These are phyloP conservation scores for Indicator indicator DNA, from an alignment of 2,113 vertebrate genomes.

Conservation along the genomic window DNA sequence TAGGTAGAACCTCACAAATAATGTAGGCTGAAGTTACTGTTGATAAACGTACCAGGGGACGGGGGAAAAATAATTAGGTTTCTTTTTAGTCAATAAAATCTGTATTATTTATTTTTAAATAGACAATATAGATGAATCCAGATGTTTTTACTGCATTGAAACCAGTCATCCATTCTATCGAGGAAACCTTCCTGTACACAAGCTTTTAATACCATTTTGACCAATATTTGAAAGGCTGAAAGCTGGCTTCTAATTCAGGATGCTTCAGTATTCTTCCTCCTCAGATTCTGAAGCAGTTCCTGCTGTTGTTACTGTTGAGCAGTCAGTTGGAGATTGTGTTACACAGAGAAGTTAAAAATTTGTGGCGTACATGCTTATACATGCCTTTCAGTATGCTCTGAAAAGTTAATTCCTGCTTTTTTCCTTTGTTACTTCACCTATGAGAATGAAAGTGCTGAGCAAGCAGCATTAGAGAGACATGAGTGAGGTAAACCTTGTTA, in stretches of 20 bases:
- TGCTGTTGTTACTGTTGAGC: not conserved
- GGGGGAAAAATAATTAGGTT: not conserved
- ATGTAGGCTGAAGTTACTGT: not conserved
- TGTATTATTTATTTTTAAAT: not conserved
- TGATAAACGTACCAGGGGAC: not conserved
- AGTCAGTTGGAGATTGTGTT: not conserved
- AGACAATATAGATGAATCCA: not conserved
- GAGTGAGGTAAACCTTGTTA: not conserved
- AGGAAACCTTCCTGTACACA: not conserved
- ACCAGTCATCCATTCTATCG: not conserved
- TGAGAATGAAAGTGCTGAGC: rapidly evolving
- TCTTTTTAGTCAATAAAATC: not conserved
- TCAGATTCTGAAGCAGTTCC: not conserved
- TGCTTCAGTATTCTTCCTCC: not conserved
- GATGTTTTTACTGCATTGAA: not conserved
- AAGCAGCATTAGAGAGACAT: not conserved
- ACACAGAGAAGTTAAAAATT: not conserved
- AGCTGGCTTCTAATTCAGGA: not conserved
- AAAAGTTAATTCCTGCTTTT: not conserved
- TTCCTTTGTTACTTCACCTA: not conserved
- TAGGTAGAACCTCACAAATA: not conserved
- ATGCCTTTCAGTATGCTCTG: not conserved
- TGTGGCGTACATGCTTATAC: not conserved
- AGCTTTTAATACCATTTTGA: not conserved
- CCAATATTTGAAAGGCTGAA: not conserved